Conservation (phyloP, 2,888 invertebrate species). For the Lymantria monacha region DNA sequence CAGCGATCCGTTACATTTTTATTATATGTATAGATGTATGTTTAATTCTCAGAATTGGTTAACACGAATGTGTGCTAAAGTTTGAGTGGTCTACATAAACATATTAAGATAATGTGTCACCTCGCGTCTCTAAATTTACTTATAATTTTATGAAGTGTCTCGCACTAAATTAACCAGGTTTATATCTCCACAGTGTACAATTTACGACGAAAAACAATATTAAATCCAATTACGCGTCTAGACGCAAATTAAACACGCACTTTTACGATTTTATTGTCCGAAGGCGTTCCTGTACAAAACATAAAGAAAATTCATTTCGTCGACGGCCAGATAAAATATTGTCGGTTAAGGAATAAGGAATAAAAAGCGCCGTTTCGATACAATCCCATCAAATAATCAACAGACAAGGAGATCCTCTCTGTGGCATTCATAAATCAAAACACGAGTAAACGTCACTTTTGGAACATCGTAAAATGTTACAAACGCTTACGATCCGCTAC, state of each 20-base stretch:
- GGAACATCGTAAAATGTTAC: slow-evolving; percentile 55
- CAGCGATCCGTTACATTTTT: too few relatives aligned
- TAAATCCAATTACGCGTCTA: slow-evolving; percentile 36
- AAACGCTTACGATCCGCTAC: slow-evolving; percentile 30
- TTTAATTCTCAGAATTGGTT: not conserved
- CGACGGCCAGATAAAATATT: slow-evolving; percentile 41
- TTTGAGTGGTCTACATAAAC: not conserved
- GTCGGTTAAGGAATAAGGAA: slow-evolving; percentile 29
- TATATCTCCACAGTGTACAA: slow-evolving; percentile 2
- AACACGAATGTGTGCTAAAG: not conserved
- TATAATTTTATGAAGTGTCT: slow-evolving; percentile 1
- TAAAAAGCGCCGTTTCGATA: slow-evolving; percentile 38
- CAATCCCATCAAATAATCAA: slow-evolving; percentile 47
- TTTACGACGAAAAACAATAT: slow-evolving; percentile 17
- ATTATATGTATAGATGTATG: not conserved
- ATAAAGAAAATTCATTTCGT: slow-evolving; percentile 49
- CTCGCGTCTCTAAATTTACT: not conserved
- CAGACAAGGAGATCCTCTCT: slow-evolving; percentile 46
- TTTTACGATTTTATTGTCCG: slow-evolving; percentile 47
- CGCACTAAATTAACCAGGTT: slow-evolving; percentile 1
- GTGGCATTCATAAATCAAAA: slow-evolving; percentile 60
- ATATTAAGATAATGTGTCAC: not conserved
- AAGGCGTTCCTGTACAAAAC: slow-evolving; percentile 40
- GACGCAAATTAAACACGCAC: slow-evolving; percentile 46
- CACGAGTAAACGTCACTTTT: slow-evolving; percentile 61